These are phyloP conservation scores for Halisarca cf. caerulea DNA, from an alignment of 37 sponge, comb jelly and placozoan genomes.

Conservation along the genomic window DNA sequence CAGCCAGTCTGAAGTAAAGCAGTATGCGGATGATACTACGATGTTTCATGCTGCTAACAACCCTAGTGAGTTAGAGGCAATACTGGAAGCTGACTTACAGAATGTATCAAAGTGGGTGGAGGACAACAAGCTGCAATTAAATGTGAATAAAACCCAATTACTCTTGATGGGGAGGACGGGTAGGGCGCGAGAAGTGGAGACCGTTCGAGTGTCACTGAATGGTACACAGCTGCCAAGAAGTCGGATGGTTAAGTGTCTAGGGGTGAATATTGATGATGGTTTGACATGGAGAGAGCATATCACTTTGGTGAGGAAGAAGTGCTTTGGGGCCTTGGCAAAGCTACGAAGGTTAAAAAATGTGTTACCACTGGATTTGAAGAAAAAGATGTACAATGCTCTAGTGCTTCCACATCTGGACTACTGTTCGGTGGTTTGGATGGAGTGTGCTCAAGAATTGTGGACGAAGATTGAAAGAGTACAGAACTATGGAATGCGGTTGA, in stretches of 20 bases:
- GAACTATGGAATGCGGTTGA: no score
- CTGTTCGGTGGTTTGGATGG: no score
- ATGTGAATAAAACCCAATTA: neutral
- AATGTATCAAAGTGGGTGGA: neutral
- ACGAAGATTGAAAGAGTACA: no score
- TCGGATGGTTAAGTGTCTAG: neutral
- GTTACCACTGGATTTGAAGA: neutral
- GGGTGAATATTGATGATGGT: constrained; percentile 14
- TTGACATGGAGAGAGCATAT: constrained; percentile 29
- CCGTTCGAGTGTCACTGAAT: neutral
- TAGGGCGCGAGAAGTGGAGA: neutral
- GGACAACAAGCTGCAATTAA: neutral
- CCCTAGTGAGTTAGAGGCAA: neutral
- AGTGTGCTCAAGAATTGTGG: no score
- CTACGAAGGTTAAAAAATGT: constrained; percentile 16
- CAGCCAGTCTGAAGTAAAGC: neutral
- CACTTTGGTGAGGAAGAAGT: neutral
- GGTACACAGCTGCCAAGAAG: neutral
- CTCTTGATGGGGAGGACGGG: neutral
- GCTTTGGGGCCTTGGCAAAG: constrained; percentile 6
- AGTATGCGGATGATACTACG: constrained; percentile 47
- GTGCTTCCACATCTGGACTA: no score
- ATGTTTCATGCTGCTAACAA: neutral
- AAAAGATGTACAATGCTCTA: no score
- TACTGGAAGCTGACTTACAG: neutral